Base-by-base conservation (phyloP, 2,797 vertebrate species). In the Clarias pachynema region DNA sequence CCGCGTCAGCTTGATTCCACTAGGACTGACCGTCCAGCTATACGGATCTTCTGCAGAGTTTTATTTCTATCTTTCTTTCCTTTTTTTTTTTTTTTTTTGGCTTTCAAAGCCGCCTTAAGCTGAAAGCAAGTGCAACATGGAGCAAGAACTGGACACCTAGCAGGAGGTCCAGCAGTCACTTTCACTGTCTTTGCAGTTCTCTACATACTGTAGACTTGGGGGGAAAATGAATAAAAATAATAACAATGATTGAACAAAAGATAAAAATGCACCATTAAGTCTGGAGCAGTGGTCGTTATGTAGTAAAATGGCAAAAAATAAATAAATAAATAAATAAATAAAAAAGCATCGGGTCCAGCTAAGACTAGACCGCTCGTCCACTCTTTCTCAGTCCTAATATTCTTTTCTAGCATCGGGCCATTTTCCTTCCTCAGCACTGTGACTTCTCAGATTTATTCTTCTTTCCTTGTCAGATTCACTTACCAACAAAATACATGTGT, bases 371-470 rank as follows among this genome's bases (percentile, higher is more conserved):
- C 49, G 49, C 44, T 34, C 20, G 20, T 31, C 22, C 68, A 12
- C 68, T 37, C 68, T 20, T 37, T 16, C 65, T 15, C 14, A 16
- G 8, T 12, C 29, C 8, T 31, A 65, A 29, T 26, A 26, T n/a
- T 15, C 31, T 18, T 2, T 22, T 10, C 24, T 14, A 26, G 62
- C 26, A 66, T 66, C 12, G n/a, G 40, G 3, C 0, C 34, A 70
- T 44, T n/a, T 56, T 20, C 89, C 78, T 84, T 88, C 88, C 87
- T 89, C 85, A 87, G 84, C 79, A 85, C 59, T 5, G 3, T 15
- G 70, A n/a, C 81, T 56, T 78, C 82, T 78, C 72, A 80, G 80
- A 87, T 85, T 85, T 81, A 75, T 82, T 81, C 49, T 44, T 73
- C 70, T 44, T 15, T 66, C 53, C 72, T 29, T 85, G 86, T 85